Conservation (phyloP, 1,140 invertebrate genomes). For the Drosophila nigromelanica region DNA sequence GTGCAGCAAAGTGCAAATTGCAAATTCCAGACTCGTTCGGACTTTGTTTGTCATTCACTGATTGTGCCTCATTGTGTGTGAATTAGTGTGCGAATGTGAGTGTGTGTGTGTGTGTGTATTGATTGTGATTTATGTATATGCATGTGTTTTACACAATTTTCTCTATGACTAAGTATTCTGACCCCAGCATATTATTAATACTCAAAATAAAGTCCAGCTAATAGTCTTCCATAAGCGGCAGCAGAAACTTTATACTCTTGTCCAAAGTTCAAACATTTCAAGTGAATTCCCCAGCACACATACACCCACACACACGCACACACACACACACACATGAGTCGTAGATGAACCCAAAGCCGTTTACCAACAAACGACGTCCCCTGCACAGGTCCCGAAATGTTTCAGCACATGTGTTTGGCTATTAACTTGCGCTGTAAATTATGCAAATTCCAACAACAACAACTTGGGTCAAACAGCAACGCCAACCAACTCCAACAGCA, state of each 20-base stretch:
- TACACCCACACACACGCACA: not conserved
- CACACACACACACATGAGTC: not conserved
- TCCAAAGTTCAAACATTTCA: slow-evolving; percentile 36
- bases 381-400: slow-evolving; percentile 4
- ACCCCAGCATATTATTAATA: slow-evolving; percentile 2
- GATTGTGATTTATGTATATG: not conserved
- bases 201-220: slow-evolving; percentile 17
- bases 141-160: not conserved
- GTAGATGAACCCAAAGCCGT: slow-evolving; percentile 3
- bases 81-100: not conserved
- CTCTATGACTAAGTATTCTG: not conserved
- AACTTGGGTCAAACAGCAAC: slow-evolving; percentile 36
- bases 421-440: slow-evolving; percentile 58
- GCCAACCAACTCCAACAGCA: not conserved
- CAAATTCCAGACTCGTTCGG: not conserved
- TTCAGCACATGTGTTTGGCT: slow-evolving; percentile 42
- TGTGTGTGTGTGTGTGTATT: not conserved
- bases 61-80: not conserved
- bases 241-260: slow-evolving; percentile 16
- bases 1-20: slow-evolving; percentile 6
- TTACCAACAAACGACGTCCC: not conserved
- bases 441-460: slow-evolving; percentile 58
- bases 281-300: slow-evolving; percentile 15
- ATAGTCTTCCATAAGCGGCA: slow-evolving; percentile 2
- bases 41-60: not conserved